Evolutionary conservation across 2,797 vertebrate species (phyloP), one percentile per base, ranked within the genome.

Genomic region (Sebastiscus albofasciatus): DNA sequence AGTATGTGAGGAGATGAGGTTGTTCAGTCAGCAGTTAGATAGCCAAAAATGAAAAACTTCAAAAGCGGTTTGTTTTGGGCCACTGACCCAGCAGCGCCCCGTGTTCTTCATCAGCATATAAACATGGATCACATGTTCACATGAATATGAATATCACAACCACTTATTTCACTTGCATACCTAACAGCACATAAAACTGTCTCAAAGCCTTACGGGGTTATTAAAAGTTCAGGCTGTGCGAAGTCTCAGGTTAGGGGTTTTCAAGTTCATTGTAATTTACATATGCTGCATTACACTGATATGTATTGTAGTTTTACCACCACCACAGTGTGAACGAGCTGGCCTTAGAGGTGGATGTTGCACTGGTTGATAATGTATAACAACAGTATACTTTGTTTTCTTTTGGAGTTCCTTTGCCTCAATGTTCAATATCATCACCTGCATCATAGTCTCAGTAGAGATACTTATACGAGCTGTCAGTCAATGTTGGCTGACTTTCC

Each of bases 401-500:
- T 26, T 64, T 74, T 59, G 52, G 27, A 26, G 14, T 60, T 75
- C 46, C 27, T 60, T 77, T 1, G 18, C 34, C 14, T 74, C 0
- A 8, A 5, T 13, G n/a, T 60, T 67, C 2, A 12, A 59, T 34
- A 56, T 77, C 26, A 2, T 78, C 46, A 36, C 67, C 42, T 52
- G 26, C n/a, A 59, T 79, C 62, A 12, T 18, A 27, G n/a, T 31
- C 72, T 2, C 70, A 60, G 60, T 27, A 33, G 55, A 59, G 58
- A 82, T 54, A 73, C 64, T 58, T 26, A 56, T 52, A 52, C 1
- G 22, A 73, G 54, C 66, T 59, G 69, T 78, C 89, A 62, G 72
- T 85, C 87, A 82, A 24, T 67, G 8, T 26, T 74, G 69, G 62
- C 79, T 54, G 80, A 52, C 76, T 73, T 82, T 79, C 49, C 59